Percentiles rank a stretch among this genome's conserved stretches.
These are phyloP conservation scores for Alexandromys fortis DNA, from an alignment of 2,113 vertebrate species.

Conservation along the genomic window DNA sequence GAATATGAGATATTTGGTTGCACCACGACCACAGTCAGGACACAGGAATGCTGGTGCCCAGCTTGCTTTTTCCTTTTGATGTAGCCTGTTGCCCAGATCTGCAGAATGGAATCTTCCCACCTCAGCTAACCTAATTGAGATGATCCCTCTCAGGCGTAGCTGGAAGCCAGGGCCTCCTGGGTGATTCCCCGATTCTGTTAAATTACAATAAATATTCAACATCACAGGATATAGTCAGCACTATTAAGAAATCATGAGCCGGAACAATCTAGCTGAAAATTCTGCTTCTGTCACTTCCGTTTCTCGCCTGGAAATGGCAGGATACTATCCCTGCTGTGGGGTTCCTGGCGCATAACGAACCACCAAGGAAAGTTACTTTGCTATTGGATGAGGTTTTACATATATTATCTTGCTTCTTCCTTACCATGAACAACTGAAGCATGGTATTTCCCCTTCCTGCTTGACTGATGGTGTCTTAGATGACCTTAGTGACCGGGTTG, in stretches of 20 bases:
- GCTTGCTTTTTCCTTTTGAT: neutral
- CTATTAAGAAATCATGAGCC: neutral
- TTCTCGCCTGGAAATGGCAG: neutral
- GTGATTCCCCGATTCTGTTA: neutral
- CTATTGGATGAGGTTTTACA: neutral
- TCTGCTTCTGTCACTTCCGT: neutral
- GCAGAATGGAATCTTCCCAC: neutral
- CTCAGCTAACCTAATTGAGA: neutral
- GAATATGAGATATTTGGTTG: neutral
- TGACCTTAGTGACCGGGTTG: neutral
- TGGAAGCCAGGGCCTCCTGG: neutral
- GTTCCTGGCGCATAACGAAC: neutral
- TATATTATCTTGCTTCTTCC: neutral
- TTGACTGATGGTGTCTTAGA: neutral
- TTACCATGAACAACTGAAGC: neutral
- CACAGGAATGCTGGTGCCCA: too few relatives aligned
- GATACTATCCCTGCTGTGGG: neutral
- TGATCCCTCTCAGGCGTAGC: neutral
- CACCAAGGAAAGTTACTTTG: neutral
- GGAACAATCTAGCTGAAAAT: neutral
- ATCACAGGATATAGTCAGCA: neutral
- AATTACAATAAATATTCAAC: too few relatives aligned
- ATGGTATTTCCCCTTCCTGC: neutral
- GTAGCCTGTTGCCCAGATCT: neutral
- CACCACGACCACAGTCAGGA: neutral